Evolutionary conservation across 2,797 vertebrate species (phyloP), one percentile per base, ranked within the genome.

Genomic region (Lagocephalus sceleratus): DNA sequence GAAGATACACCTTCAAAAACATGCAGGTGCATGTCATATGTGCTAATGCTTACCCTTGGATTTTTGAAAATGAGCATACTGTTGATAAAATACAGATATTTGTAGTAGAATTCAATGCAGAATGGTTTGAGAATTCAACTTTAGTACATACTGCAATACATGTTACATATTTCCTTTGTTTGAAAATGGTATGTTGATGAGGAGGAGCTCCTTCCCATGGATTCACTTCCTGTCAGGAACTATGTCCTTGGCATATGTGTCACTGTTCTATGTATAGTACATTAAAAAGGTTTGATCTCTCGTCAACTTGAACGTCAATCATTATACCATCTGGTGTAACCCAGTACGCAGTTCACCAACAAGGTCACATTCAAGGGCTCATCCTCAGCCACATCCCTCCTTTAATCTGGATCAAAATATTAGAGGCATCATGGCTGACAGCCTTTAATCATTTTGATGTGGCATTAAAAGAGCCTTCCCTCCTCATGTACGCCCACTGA

Each of bases 371-470:
- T 51, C 81, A 88, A 90, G 87, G 84, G 83, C 84, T 81, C 60
- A 76, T 76, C 78, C 68, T 84, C 74, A 86, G 85, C 83, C 76
- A 32, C 82, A 80, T 84, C 78, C 73, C 66, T 72, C 82, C 72
- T 88, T 88, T 90, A 90, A 90, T 89, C 86, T 88, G 87, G 88
- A 90, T 90, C 72, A 89, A 89, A 90, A 90, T 87, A 88, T 89
- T 85, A 87, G 60, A 80, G 71, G 82, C 85, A 82, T 87, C 75
- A 78, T 72, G 69, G 76, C 76, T 69, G 78, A 75, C 73, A 68
- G 81, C 77, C 79, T 88, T 90, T 88, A 89, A 89, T 91, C 83
- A 90, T 84, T 84, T 60, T 77, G 83, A 89, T 87, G 85, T 70
- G 57, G 66, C 1, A 66, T 85, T 87, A 81, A 88, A 89, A 79